Evolutionary conservation across 2,797 vertebrate species (phyloP).

Genomic region (Mionectes olivaceus): DNA sequence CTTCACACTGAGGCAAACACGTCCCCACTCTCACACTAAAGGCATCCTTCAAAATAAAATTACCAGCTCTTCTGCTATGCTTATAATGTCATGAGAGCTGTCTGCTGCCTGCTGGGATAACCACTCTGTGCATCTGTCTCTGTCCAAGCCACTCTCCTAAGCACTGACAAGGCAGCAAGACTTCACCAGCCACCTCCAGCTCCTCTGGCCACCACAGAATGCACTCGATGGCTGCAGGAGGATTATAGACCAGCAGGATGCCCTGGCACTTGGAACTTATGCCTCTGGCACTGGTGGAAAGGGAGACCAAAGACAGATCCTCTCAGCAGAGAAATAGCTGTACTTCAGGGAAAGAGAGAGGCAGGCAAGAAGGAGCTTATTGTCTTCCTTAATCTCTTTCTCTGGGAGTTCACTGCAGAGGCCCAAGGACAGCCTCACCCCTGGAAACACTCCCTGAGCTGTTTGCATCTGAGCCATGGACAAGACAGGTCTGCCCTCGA

Average conservation of each 20-base stretch:
- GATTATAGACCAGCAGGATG: not conserved
- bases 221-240: not conserved
- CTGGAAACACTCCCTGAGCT: not conserved
- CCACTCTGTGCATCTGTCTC: fast-evolving
- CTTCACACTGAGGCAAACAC: not conserved
- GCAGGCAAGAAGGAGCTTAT: not conserved
- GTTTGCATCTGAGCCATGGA: not conserved
- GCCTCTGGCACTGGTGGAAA: not conserved
- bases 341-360: not conserved
- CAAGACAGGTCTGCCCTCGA: not conserved
- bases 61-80: not conserved
- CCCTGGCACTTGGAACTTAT: not conserved
- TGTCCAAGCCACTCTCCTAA: not conserved
- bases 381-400: not conserved
- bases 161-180: not conserved
- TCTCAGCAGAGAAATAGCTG: not conserved
- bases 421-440: not conserved
- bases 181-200: not conserved
- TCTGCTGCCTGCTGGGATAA: not conserved
- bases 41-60: not conserved
- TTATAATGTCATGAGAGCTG: not conserved
- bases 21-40: not conserved
- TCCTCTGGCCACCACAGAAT: not conserved
- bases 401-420: not conserved
- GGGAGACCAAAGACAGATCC: not conserved